Base-by-base conservation (phyloP, 2,113 vertebrate genomes). In the Neopipo cinnamomea region DNA sequence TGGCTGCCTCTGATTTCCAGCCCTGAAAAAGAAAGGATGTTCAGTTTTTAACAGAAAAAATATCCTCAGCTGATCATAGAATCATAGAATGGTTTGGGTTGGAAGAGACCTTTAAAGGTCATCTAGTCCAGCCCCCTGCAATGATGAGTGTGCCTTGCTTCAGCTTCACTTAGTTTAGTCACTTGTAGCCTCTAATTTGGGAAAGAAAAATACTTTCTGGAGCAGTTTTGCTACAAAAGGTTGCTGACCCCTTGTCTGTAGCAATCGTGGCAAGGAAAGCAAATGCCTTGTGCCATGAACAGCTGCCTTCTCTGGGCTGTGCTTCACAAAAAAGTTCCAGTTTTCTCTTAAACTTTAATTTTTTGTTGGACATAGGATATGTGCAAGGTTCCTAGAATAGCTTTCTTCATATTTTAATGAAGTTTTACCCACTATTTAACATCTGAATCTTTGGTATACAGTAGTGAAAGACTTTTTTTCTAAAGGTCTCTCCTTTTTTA, bases 61-160 rank as follows among this genome's bases (percentile, higher is more conserved):
- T 61, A n/a, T 23, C 44, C 52, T 76, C 75, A 85, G 85, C 78
- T 85, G 61, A 74, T 84, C 67, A 35, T 30, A 92, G 70, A 63
- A 39, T 81, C 70, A 65, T 16, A 20, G 56, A 82, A 76, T 8
- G 46, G 7, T 77, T 88, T 65, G 84, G 44, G 37, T 76, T 88
- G 71, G 77, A 88, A 76, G 44, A 50, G 90, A 92, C 63, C 71
- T 92, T 92, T 88, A 88, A 88, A 92, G 84, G 71, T 92, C 77
- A 88, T 47, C 14, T 31, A 5, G 33, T 41, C 77, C 63, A 63
- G 12, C 63, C 56, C 62, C 44, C 22, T 72, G n/a, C 50, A 46
- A n/a, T 73, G 88, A 72, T 58, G 50, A 63, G 56, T 12, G 70
- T 74, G 56, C 55, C n/a, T 80, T 66, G 65, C 92, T 70, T 94